Evolutionary conservation across 2,113 vertebrate species (phyloP).

Genomic region (Osmerus mordax): DNA sequence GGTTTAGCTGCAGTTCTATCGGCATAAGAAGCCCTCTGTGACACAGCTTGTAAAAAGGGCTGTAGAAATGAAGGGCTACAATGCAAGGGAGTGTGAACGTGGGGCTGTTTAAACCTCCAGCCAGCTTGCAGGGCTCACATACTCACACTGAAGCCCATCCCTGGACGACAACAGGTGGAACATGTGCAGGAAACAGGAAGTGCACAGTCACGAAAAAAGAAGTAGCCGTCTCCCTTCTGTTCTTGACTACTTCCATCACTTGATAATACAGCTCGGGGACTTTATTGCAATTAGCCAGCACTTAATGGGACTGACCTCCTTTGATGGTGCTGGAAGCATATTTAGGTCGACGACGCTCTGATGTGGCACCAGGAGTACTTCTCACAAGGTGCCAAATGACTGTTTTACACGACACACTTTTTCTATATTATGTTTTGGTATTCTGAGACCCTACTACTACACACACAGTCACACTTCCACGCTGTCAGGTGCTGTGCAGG

Average conservation of each 20-base stretch:
- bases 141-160: too few species aligned
- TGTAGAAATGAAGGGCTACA: too few species aligned
- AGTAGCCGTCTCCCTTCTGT: neutral
- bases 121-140: too few species aligned
- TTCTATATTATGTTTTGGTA: neutral
- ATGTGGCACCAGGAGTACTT: constrained; percentile 22
- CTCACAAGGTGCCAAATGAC: constrained; percentile 2
- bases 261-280: constrained; percentile 41
- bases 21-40: too few species aligned
- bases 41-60: too few species aligned
- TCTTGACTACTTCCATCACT: constrained; percentile 14
- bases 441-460: neutral
- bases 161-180: too few species aligned
- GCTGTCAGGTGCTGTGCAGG: constrained; percentile 42
- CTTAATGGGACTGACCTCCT: constrained; percentile 55
- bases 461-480: constrained; percentile 33
- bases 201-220: too few species aligned
- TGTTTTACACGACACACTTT: neutral
- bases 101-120: too few species aligned
- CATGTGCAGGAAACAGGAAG: too few species aligned
- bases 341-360: constrained; percentile 49
- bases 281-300: constrained; percentile 51
- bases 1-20: too few species aligned
- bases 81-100: too few species aligned
- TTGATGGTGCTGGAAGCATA: constrained; percentile 44